Conservation (phyloP, 2,113 vertebrate species). For the Pristiophorus japonicus region DNA sequence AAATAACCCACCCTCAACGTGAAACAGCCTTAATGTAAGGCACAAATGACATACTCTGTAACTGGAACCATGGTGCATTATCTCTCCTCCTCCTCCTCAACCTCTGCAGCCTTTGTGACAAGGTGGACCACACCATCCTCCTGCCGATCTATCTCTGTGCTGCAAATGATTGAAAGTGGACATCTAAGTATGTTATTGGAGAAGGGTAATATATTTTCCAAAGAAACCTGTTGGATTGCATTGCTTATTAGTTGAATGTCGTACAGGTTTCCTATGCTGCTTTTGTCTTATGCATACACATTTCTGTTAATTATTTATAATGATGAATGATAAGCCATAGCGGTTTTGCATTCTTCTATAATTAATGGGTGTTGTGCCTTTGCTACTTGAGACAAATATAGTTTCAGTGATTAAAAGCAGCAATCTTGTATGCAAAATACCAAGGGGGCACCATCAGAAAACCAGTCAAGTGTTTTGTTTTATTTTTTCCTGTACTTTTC, state of each 20-base stretch:
- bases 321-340: background rate
- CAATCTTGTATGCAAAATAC: background rate
- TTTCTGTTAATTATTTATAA: background rate
- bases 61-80: background rate
- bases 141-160: background rate
- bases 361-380: conserved; percentile 3
- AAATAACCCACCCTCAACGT: background rate
- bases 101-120: background rate
- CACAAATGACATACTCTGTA: background rate
- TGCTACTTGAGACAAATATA: background rate
- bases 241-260: background rate
- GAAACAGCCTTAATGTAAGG: background rate
- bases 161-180: background rate
- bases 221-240: background rate
- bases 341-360: background rate
- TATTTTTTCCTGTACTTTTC: conserved; percentile 39
- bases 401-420: conserved; percentile 2
- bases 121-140: background rate
- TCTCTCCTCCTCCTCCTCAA: background rate
- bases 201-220: background rate
- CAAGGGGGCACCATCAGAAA: conserved; percentile 39
- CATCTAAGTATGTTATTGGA: too few relatives aligned
- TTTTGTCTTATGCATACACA: background rate
- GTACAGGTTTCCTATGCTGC: background rate
- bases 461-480: conserved; percentile 43